These are phyloP conservation scores for Rhinolophus sinicus DNA, from an alignment of 2,113 vertebrate species.

Conservation along the genomic window DNA sequence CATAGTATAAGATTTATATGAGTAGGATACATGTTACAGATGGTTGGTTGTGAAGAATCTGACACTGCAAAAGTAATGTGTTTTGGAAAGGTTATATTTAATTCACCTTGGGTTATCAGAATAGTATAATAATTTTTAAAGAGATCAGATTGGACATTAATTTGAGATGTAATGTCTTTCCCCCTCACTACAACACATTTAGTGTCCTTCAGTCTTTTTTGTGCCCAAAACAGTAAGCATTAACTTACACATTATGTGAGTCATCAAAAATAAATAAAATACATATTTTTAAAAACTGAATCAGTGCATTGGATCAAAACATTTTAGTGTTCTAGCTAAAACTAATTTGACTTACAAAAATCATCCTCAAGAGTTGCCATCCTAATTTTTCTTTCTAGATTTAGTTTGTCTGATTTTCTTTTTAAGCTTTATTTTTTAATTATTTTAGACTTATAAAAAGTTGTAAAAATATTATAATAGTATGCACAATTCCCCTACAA, in stretches of 20 bases:
- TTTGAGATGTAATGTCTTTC: neutral
- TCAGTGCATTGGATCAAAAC: neutral
- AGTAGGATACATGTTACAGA: neutral
- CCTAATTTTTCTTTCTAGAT: neutral
- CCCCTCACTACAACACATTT: neutral
- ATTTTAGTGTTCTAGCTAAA: neutral
- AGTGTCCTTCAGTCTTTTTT: neutral
- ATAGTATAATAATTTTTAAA: neutral
- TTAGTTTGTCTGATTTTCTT: neutral
- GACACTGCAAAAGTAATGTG: neutral
- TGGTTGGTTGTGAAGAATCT: neutral
- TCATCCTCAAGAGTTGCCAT: neutral
- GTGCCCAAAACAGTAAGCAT: neutral
- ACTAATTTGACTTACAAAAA: constrained; percentile 1
- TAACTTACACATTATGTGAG: neutral
- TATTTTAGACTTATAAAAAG: neutral
- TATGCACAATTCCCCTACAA: neutral
- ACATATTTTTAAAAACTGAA: neutral
- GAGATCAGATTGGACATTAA: neutral
- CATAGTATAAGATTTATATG: neutral
- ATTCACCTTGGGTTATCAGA: neutral
- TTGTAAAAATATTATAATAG: constrained; percentile 20
- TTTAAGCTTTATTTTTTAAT: neutral
- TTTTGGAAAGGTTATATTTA: constrained; percentile 20
- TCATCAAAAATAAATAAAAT: neutral